Base-by-base conservation (phyloP, 1,140 invertebrate species). In the Drosophila lini region DNA sequence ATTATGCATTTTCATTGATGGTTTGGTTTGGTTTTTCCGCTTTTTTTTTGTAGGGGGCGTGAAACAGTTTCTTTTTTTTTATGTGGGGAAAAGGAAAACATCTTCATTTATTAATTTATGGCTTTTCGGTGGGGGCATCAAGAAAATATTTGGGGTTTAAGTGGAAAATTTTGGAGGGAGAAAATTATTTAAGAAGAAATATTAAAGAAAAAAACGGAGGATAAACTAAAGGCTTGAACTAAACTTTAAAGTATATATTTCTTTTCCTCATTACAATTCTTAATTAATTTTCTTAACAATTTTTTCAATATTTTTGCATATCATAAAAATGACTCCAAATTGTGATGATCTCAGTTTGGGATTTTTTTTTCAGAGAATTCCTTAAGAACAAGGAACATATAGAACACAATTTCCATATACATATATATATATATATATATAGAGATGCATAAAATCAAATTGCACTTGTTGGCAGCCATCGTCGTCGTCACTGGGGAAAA, bases 401-500 rank as follows among this genome's bases (percentile, higher is more conserved):
- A 31, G 28, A 28, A 65, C 53, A 44, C 42, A 32, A 28, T 81
- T 69, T 78, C 38, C 62, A 70, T 79, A 50, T 11, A 57, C 40
- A 57, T 41, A 55, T 19, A 28, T 16, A 15, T 47, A 34, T 48
- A 19, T 3, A 40, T 34, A 48, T 32, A 52, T 56, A 73, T 47
- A 40, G 13, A 42, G 34, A 41, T 74, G 75, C 75, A 78, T 82
- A 79, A 80, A 78, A 79, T 76, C 82, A 79, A 86, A 79, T 88
- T 86, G 82, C 82, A 86, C 79, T 85, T 85, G 79, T 86, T 82
- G 82, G 79, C 82, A 86, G 82, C 78, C 82, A 85, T 78, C 47
- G 45, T 45, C 13, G 47, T 50, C 82, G 74, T 60, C 69, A 48
- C 50, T 73, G 52, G 67, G 74, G 74, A 50, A 50, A 55, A 55